phyloP scores from a whole-genome alignment of 2,888 invertebrate genomes.

The Ornithoptera alexandrae region DNA sequence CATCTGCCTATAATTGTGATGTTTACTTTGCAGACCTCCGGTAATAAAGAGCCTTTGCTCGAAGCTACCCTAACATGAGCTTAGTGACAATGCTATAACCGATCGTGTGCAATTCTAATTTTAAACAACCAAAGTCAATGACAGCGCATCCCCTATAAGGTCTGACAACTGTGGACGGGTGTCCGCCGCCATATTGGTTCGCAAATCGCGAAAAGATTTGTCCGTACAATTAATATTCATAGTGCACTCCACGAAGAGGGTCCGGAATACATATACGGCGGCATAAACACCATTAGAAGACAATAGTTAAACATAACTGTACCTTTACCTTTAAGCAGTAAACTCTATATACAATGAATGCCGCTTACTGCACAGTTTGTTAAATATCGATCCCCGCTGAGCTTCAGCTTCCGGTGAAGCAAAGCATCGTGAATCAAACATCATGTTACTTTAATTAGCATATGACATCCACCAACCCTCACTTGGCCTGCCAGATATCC shows the following conservation, averaged over 20 bases:
- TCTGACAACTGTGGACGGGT: slow-evolving; percentile 41
- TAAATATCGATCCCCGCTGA: too few species aligned
- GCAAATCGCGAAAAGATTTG: slow-evolving; percentile 28
- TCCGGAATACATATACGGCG: slow-evolving; percentile 20
- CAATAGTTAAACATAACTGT: slow-evolving; percentile 25
- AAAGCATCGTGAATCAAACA: too few species aligned
- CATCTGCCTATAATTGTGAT: too few species aligned
- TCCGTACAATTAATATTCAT: slow-evolving; percentile 23
- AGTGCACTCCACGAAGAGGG: neutral
- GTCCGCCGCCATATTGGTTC: slow-evolving; percentile 34
- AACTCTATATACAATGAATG: slow-evolving; percentile 3
- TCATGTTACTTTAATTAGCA: too few species aligned
- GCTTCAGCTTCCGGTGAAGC: too few species aligned
- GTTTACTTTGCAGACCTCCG: too few species aligned
- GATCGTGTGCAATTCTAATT: slow-evolving; percentile 10
- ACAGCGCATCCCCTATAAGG: slow-evolving; percentile 67
- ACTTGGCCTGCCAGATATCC: too few species aligned
- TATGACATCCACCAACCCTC: too few species aligned
- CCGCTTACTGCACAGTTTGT: too few species aligned
- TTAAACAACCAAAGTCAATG: slow-evolving; percentile 42
- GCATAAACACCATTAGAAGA: slow-evolving; percentile 25
- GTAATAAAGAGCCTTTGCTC: too few species aligned
- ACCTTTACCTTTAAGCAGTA: slow-evolving; percentile 9
- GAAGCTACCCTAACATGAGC: too few species aligned
- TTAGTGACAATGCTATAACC: too few species aligned